phyloP scores from a whole-genome alignment of 2,888 invertebrate genomes.

The Orchesellides sinensis region DNA sequence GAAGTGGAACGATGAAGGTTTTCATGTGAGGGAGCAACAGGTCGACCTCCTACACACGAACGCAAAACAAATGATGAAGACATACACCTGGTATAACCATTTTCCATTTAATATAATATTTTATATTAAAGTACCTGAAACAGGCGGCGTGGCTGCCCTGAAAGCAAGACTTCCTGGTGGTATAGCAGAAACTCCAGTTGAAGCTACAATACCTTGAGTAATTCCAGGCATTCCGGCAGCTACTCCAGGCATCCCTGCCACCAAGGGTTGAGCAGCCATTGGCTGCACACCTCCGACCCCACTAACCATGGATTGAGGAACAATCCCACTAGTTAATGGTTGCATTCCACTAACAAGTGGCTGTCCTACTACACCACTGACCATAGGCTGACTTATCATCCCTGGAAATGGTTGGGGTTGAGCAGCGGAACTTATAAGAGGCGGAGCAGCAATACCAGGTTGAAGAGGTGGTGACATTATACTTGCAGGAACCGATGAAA shows the following conservation, averaged over 20 bases:
- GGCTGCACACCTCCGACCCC: slow-evolving; percentile 44
- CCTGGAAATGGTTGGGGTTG: slow-evolving; percentile 49
- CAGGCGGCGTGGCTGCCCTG: slow-evolving; percentile 59
- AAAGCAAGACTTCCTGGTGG: slow-evolving; percentile 70
- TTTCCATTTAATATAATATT: background rate
- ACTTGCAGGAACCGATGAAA: slow-evolving; percentile 40
- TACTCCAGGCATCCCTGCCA: slow-evolving; percentile 43
- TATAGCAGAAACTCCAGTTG: slow-evolving; percentile 36
- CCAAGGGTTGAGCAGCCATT: slow-evolving; percentile 39
- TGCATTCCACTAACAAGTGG: slow-evolving; percentile 28
- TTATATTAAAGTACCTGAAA: slow-evolving; percentile 14
- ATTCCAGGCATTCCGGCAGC: slow-evolving; percentile 42
- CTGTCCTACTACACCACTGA: slow-evolving; percentile 27
- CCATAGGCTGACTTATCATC: background rate
- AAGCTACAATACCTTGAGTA: slow-evolving; percentile 46
- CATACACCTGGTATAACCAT: background rate
- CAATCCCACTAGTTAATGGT: background rate
- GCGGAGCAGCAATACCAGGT: slow-evolving; percentile 43
- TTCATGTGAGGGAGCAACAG: slow-evolving; percentile 55
- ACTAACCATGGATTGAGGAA: slow-evolving; percentile 1
- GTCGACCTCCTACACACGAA: slow-evolving; percentile 40
- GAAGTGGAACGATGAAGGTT: slow-evolving; percentile 76
- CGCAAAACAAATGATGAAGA: background rate
- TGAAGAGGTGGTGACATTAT: slow-evolving; percentile 66
- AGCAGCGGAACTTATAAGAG: slow-evolving; percentile 41